Percentiles rank a stretch among this genome's conserved stretches.
Evolutionary conservation across 2,113 vertebrate genomes (phyloP).

Genomic region (Vulpes ferrilata): DNA sequence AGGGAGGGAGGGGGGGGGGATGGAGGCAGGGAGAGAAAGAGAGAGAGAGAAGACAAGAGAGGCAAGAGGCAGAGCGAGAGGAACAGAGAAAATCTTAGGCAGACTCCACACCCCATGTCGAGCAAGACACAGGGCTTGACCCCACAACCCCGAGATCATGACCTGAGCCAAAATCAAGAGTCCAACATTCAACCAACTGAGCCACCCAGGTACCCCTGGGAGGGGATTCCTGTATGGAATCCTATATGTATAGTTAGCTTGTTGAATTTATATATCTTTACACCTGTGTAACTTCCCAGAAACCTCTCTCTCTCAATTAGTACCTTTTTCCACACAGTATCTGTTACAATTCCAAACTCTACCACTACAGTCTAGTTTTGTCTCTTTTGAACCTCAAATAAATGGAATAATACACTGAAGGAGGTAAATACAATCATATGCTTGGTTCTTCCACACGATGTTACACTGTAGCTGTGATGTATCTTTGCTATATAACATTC

Average conservation of each 20-base stretch:
- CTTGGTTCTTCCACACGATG: background rate
- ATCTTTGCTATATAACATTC: background rate
- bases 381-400: background rate
- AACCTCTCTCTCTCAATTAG: background rate
- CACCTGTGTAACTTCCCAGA: background rate
- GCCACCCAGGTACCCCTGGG: background rate
- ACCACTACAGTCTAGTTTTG: no score
- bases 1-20: background rate
- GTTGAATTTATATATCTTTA: background rate
- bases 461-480: no score
- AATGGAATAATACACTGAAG: background rate
- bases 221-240: background rate
- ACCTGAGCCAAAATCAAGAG: background rate
- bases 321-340: background rate
- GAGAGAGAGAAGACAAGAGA: background rate
- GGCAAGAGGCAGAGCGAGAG: background rate
- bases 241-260: background rate
- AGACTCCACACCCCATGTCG: background rate
- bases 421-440: background rate
- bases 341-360: background rate
- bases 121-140: background rate
- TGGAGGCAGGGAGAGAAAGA: background rate
- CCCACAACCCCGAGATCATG: background rate
- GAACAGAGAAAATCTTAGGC: background rate
- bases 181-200: background rate